These are phyloP conservation scores for Yponomeuta plumbellus DNA, from an alignment of 2,888 invertebrate species.

Conservation along the genomic window DNA sequence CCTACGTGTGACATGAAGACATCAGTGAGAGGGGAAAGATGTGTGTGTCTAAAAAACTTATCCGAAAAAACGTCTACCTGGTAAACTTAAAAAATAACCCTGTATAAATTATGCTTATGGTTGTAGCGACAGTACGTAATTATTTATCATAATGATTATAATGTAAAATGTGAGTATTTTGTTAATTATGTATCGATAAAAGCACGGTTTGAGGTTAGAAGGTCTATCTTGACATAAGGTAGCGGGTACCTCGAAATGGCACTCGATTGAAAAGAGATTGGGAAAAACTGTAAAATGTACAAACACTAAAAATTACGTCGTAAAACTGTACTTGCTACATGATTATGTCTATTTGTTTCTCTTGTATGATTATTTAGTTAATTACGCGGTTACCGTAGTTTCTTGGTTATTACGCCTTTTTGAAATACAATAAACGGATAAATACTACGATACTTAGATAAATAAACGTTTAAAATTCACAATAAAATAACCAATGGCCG, in stretches of 20 bases:
- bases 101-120: constrained; percentile 75
- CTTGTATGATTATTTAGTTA: background rate
- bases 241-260: constrained; percentile 68
- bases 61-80: background rate
- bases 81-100: constrained; percentile 62
- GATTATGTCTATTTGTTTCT: constrained; percentile 57
- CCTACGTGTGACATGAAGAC: background rate
- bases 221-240: constrained; percentile 45
- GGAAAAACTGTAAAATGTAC: constrained; percentile 60
- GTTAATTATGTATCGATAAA: constrained; percentile 54
- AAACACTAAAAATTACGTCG: constrained; percentile 47
- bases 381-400: background rate
- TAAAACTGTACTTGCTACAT: constrained; percentile 69
- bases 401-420: background rate
- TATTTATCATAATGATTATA: constrained; percentile 42
- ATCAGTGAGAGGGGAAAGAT: background rate
- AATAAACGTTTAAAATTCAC: constrained; percentile 5
- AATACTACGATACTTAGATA: constrained; percentile 10
- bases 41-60: constrained; percentile 2
- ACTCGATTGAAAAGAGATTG: constrained; percentile 60
- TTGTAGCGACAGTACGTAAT: constrained; percentile 51
- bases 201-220: constrained; percentile 61
- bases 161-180: constrained; percentile 67
- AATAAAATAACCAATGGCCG: background rate
- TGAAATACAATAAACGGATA: too few relatives aligned